These are phyloP conservation scores for Nemapogon koenigi DNA, from an alignment of 2,888 invertebrate species.

Conservation along the genomic window DNA sequence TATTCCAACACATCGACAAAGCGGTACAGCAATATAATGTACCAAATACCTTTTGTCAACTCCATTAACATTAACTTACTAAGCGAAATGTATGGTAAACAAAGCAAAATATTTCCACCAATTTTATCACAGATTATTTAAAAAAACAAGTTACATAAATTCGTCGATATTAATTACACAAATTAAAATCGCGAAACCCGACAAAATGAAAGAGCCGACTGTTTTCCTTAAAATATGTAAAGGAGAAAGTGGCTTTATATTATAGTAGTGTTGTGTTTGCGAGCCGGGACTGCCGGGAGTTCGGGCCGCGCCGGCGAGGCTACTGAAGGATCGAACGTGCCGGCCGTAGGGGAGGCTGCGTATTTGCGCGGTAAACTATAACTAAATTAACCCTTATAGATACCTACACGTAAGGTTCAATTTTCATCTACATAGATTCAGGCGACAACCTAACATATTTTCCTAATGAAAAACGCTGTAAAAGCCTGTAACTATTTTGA, in stretches of 20 bases:
- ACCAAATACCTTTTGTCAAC: neutral
- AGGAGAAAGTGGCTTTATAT: constrained; percentile 48
- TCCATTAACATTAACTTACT: neutral
- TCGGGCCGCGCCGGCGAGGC: constrained; percentile 55
- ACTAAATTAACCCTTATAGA: constrained; percentile 25
- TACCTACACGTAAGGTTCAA: constrained; percentile 23
- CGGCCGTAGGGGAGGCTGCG: constrained; percentile 60
- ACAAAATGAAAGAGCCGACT: too few relatives aligned
- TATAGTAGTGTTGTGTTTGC: constrained; percentile 7
- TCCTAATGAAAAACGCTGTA: too few relatives aligned
- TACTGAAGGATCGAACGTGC: constrained; percentile 60
- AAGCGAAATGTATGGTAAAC: neutral
- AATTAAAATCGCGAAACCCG: constrained; percentile 57
- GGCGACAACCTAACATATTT: too few relatives aligned
- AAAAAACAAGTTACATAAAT: constrained; percentile 16
- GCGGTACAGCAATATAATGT: neutral
- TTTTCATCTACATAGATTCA: constrained; percentile 25
- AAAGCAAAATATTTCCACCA: neutral
- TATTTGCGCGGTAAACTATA: constrained; percentile 30
- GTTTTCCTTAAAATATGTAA: constrained; percentile 37
- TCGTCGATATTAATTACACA: constrained; percentile 58
- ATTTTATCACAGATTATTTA: too few relatives aligned
- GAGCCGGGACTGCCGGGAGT: constrained; percentile 20
- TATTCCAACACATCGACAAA: constrained; percentile 3
- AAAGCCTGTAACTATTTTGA: too few relatives aligned